These are phyloP conservation scores for Halcyon malimbica DNA, from an alignment of 2,113 vertebrate genomes.

Conservation along the genomic window DNA sequence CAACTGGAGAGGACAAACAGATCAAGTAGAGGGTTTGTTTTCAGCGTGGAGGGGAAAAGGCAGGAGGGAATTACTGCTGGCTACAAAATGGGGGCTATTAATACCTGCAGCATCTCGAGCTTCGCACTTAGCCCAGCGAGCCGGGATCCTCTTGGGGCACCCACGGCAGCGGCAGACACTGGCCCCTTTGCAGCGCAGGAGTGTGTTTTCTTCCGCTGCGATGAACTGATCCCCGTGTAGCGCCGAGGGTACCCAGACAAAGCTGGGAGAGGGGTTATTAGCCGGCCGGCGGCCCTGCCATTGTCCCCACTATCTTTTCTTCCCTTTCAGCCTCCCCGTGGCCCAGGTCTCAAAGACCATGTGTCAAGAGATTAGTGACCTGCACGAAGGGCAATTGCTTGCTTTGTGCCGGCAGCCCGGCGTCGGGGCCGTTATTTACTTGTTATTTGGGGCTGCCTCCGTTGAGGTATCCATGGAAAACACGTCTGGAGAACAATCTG, in stretches of 20 bases:
- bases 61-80: background rate
- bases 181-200: background rate
- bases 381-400: constrained; percentile 7
- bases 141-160: background rate
- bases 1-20: constrained; percentile 53
- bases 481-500: background rate
- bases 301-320: constrained; percentile 46
- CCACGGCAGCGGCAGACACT: background rate
- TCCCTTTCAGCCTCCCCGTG: constrained; percentile 15
- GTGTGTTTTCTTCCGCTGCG: background rate
- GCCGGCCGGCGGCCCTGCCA: background rate
- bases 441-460: constrained; percentile 24
- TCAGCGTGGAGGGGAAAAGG: constrained; percentile 6
- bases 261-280: constrained; percentile 8
- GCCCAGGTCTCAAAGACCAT: constrained; percentile 37
- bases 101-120: background rate
- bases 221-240: background rate
- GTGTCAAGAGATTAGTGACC: constrained; percentile 63
- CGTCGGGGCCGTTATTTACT: constrained; percentile 8
- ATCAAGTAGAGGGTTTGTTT: constrained; percentile 59
- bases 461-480: constrained; percentile 18
- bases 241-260: background rate
- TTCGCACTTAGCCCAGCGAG: background rate
- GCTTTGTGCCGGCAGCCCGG: constrained; percentile 29
- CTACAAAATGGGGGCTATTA: background rate